Conservation (phyloP, 1,140 invertebrate species). For the Lepidurus apus region DNA sequence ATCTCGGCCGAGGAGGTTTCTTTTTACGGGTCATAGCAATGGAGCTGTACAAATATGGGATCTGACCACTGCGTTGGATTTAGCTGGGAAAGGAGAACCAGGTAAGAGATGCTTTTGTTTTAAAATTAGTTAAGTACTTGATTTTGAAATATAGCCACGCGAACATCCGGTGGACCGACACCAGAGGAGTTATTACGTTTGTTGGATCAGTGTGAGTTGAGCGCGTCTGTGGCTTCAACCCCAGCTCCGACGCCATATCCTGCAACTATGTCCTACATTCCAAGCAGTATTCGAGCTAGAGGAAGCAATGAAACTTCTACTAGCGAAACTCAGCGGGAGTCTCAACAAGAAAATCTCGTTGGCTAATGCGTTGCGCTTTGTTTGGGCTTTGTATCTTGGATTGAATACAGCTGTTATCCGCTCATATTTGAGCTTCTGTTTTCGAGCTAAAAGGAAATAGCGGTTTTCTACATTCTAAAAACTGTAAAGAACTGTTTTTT, state of each 20-base stretch:
- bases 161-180: conserved; percentile 73
- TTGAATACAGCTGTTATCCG: background rate
- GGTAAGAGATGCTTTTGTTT: conserved; percentile 45
- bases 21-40: conserved; percentile 91
- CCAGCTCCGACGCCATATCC: conserved; percentile 78
- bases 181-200: conserved; percentile 81
- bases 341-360: background rate
- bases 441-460: background rate
- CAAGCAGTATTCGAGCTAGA: conserved; percentile 3
- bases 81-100: conserved; percentile 60
- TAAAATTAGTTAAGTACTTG: background rate
- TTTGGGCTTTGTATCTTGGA: background rate
- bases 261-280: conserved; percentile 45
- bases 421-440: background rate
- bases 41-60: conserved; percentile 98
- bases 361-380: background rate
- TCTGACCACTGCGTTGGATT: conserved; percentile 87
- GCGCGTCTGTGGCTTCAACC: conserved; percentile 72
- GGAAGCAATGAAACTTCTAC: background rate
- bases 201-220: conserved; percentile 88
- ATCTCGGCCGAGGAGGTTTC: conserved; percentile 78
- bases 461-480: background rate
- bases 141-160: conserved; percentile 41
- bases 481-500: too few relatives aligned
- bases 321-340: background rate